phyloP scores from a whole-genome alignment of 1,140 invertebrate genomes.

The Oscheius sp. region DNA sequence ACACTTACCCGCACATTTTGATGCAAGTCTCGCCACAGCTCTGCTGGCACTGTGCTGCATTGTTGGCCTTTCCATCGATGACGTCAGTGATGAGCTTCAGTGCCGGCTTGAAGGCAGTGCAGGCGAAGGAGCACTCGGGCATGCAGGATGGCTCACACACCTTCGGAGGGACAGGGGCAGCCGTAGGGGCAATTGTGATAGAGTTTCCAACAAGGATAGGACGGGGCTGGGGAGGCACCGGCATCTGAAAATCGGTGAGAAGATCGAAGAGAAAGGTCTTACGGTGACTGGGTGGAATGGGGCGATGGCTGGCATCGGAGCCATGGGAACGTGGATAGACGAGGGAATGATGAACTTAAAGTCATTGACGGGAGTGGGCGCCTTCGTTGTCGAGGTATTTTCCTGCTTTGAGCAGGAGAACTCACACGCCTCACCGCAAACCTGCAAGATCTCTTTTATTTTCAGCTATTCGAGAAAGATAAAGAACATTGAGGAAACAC shows the following conservation, averaged over 20 bases:
- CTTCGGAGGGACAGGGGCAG: not conserved
- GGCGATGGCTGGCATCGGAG: not conserved
- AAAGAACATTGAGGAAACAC: not conserved
- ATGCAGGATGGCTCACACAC: conserved; percentile 9
- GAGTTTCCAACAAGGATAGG: not conserved
- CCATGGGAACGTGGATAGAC: not conserved
- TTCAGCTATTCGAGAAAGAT: too few species aligned
- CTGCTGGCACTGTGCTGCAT: not conserved
- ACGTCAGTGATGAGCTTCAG: conserved; percentile 22
- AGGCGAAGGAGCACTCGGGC: conserved; percentile 20
- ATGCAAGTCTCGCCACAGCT: not conserved
- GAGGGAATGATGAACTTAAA: not conserved
- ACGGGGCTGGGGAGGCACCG: not conserved
- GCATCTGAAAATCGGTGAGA: not conserved
- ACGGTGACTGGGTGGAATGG: not conserved
- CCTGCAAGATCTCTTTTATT: not conserved
- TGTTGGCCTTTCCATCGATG: not conserved
- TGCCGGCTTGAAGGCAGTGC: conserved; percentile 19
- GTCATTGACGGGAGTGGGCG: not conserved
- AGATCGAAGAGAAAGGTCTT: not conserved
- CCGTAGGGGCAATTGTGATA: not conserved
- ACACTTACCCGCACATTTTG: not conserved
- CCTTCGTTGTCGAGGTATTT: not conserved
- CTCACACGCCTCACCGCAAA: conserved; percentile 17
- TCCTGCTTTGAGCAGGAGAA: conserved; percentile 26